Percentiles rank a stretch among this genome's conserved stretches.
phyloP scores from a whole-genome alignment of 2,888 invertebrate genomes.

The Gortyna flavago region DNA sequence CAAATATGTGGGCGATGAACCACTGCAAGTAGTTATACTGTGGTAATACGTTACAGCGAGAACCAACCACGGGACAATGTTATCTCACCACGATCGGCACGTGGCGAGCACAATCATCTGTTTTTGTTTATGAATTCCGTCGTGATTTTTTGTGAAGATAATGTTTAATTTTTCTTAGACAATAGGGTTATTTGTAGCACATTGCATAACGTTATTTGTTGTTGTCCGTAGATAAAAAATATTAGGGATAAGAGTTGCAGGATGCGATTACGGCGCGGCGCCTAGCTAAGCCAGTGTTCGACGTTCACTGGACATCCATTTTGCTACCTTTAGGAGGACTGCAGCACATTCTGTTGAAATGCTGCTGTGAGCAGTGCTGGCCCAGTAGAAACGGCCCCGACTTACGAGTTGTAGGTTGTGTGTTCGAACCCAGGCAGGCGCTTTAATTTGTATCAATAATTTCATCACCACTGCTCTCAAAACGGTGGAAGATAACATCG shows the following conservation, averaged over 20 bases:
- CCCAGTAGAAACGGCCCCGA: no score
- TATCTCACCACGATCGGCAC: constrained; percentile 85
- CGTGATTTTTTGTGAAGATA: constrained; percentile 54
- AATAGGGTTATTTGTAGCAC: constrained; percentile 38
- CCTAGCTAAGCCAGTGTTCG: background rate
- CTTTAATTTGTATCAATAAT: no score
- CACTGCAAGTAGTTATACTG: constrained; percentile 20
- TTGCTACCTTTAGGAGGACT: background rate
- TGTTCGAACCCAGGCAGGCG: no score
- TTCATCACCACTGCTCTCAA: no score
- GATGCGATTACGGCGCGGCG: background rate
- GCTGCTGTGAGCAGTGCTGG: no score
- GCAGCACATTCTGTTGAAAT: no score
- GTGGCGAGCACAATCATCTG: constrained; percentile 76
- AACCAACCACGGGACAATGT: constrained; percentile 76
- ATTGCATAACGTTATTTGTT: constrained; percentile 33
- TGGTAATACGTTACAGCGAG: constrained; percentile 50
- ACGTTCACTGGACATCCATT: background rate
- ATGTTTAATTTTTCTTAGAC: constrained; percentile 41
- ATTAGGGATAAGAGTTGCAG: background rate
- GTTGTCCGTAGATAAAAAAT: background rate
- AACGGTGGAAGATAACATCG: no score
- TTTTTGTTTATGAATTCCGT: constrained; percentile 78
- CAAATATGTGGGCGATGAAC: background rate
- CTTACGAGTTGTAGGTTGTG: no score